Percentiles rank a stretch among this genome's conserved stretches.
These are phyloP conservation scores for Leptodactylus fuscus DNA, from an alignment of 2,113 vertebrate genomes.

Conservation along the genomic window DNA sequence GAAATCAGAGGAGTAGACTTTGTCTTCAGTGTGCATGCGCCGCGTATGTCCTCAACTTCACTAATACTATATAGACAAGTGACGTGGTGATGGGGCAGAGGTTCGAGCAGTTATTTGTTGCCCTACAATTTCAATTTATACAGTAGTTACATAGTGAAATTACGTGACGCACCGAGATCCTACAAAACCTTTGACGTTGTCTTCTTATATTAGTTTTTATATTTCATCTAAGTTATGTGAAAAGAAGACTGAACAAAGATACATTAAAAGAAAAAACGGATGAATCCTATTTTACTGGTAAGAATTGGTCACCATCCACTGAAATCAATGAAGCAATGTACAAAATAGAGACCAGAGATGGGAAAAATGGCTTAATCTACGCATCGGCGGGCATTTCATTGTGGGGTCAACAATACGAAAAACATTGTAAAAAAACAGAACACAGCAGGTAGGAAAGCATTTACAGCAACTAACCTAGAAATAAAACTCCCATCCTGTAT, in stretches of 20 bases:
- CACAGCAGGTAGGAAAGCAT: neutral
- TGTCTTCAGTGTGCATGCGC: too few species aligned
- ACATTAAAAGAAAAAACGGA: too few species aligned
- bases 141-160: neutral
- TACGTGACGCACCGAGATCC: too few species aligned
- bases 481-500: neutral
- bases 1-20: too few species aligned
- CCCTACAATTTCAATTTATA: neutral
- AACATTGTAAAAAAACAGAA: too few species aligned
- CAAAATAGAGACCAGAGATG: neutral
- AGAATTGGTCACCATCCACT: neutral
- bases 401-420: neutral
- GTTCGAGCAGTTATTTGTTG: neutral
- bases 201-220: neutral
- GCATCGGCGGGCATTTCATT: too few species aligned
- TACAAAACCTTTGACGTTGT: too few species aligned
- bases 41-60: too few species aligned
- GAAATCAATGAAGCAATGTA: neutral
- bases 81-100: neutral
- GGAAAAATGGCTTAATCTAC: neutral
- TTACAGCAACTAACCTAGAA: neutral
- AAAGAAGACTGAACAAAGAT: neutral
- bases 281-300: neutral
- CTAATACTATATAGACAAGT: too few species aligned
- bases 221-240: neutral